phyloP scores from a whole-genome alignment of 2,888 invertebrate genomes.

The Ecliptopera silaceata region DNA sequence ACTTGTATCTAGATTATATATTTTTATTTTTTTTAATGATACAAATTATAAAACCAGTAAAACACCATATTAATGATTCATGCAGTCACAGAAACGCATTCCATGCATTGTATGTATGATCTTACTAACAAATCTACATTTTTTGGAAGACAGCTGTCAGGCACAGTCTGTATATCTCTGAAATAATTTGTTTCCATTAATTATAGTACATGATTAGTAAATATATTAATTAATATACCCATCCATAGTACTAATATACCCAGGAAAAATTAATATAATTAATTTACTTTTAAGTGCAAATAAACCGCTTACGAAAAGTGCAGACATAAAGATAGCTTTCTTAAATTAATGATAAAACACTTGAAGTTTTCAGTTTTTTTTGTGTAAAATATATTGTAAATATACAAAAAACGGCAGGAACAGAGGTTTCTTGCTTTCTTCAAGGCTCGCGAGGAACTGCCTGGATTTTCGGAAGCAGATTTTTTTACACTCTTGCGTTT shows the following conservation, averaged over 20 bases:
- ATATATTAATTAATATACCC: conserved; percentile 20
- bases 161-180: conserved; percentile 80
- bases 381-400: too few relatives aligned
- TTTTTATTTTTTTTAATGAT: too few relatives aligned
- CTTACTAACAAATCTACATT: conserved; percentile 83
- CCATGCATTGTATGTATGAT: conserved; percentile 66
- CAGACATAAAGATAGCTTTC: not conserved
- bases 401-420: too few relatives aligned
- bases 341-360: not conserved
- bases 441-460: too few relatives aligned
- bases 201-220: conserved; percentile 20
- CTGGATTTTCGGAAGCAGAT: not conserved
- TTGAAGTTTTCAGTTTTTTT: too few relatives aligned
- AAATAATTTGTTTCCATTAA: conserved; percentile 63
- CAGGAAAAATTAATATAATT: not conserved
- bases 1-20: too few relatives aligned
- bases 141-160: conserved; percentile 80
- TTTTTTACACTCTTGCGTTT: not conserved
- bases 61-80: too few relatives aligned
- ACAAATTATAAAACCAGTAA: too few relatives aligned
- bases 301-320: not conserved
- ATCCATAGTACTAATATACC: not conserved
- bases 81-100: conserved; percentile 33
- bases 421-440: too few relatives aligned
- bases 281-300: too few relatives aligned